Base-by-base conservation (phyloP, 1,140 invertebrate genomes). In the Helicoverpa zea region DNA sequence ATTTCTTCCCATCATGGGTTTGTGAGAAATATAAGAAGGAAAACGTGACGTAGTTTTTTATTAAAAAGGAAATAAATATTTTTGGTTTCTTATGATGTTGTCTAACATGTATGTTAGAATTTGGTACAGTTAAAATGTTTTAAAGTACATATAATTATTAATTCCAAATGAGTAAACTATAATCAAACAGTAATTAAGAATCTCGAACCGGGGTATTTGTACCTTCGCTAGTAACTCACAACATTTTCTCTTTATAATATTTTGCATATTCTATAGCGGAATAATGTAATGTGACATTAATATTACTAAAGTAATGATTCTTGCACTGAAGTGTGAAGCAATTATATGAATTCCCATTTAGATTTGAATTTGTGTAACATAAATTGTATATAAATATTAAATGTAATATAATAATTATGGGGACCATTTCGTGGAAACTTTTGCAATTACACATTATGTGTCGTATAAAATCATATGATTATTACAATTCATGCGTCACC, bases 271-370 rank as follows among this genome's bases (percentile, higher is more conserved):
- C 56, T 18, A 12, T 11, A 16, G 56, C 56, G 16, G 18, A 58
- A 58, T 58, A 29, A 59, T 59, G 0, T 59, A 29, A 59, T 59
- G 2, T 59, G 58, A 59, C 5, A 29, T 59, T 59, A 59, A 59
- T 29, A 29, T 3, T 9, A 12, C 18, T 29, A 29, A 12, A 59
- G 18, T 11, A 10, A 59, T 59, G 12, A 4, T 59, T 29, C 18
- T 59, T 59, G 23, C 58, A 5, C 10, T 49, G 7, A 16, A 66
- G 43, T 66, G 63, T 49, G 49, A 66, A 66, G 63, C 63, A 66
- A 49, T 66, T 49, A 47, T 66, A 9, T 66, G 10, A 18, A 66
- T 47, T 66, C 16, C 16, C 2, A 35, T 13, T 49, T 18, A 49
- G 4, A 66, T 66, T 66, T 16, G 18, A 66, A 66, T 66, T 16